Base-by-base conservation (phyloP, 2,113 vertebrate species). In the Clinocottus analis region DNA sequence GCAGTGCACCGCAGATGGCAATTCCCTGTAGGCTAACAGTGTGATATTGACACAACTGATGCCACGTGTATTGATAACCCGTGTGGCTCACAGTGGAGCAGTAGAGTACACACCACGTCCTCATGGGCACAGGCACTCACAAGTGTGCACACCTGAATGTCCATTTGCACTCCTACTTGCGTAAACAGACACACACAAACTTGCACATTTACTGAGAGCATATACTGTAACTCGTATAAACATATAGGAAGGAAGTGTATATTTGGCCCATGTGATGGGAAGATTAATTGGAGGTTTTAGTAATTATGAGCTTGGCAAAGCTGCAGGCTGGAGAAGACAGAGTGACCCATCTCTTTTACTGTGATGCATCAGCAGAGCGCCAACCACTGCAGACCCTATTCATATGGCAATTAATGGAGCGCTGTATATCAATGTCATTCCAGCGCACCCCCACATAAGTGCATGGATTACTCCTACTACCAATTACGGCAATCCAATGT, bases 371-470 rank as follows among this genome's bases (percentile, higher is more conserved):
- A 93, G 92, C 90, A 94, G 87, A 84, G 92, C 71, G 77, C 89
- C 91, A 89, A 88, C 90, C 90, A 91, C 89, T 90, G 83, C 92
- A 91, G 87, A 93, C 88, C 90, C 87, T 89, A 92, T 93, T 94
- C 94, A 94, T 95, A 93, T 91, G 94, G 93, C 92, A 93, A 95
- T 95, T 94, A 95, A 94, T 94, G 91, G 92, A 92, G 87, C 86
- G 80, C 93, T 93, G 93, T 94, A 95, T 92, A 94, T 95, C 93
- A 94, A 91, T 94, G 93, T 94, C 93, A 94, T 89, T 91, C 72
- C 77, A 70, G 39, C 77, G 86, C 90, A 87, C 87, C 91, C 87
- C 77, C 89, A 85, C 87, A 90, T 90, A 91, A 92, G 91, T 69
- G 71, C 84, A 82, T 85, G 87, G 88, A 91, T 91, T 90, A 91